These are phyloP conservation scores for Zelostemma sp. DNA, from an alignment of 1,140 invertebrate species.

Conservation along the genomic window DNA sequence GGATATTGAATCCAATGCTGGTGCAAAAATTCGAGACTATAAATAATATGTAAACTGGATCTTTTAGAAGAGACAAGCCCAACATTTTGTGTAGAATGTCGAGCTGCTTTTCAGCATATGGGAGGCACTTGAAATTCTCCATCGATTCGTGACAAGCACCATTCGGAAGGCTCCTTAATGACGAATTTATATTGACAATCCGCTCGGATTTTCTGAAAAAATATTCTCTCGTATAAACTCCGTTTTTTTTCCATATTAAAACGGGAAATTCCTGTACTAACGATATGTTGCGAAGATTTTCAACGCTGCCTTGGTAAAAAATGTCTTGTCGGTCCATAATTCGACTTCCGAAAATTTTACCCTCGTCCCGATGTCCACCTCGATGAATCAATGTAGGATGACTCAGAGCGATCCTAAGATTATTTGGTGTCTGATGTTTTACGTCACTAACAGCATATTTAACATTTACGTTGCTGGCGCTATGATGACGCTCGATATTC, in stretches of 20 bases:
- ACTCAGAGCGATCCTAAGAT: constrained; percentile 73
- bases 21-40: constrained; percentile 95
- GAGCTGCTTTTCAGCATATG: constrained; percentile 46
- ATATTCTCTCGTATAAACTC: constrained; percentile 8
- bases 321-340: constrained; percentile 89
- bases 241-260: too few relatives aligned
- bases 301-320: constrained; percentile 86
- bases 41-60: constrained; percentile 92
- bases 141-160: constrained; percentile 55
- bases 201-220: not conserved
- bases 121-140: constrained; percentile 68
- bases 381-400: constrained; percentile 73
- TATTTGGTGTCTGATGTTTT: constrained; percentile 4
- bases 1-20: constrained; percentile 96
- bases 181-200: constrained; percentile 13
- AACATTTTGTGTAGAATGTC: constrained; percentile 86
- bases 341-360: constrained; percentile 72
- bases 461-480: constrained; percentile 36
- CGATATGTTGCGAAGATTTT: constrained; percentile 72
- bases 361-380: constrained; percentile 43
- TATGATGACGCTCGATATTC: constrained; percentile 27
- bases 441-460: constrained; percentile 4
- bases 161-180: constrained; percentile 45
- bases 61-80: constrained; percentile 84
- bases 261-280: constrained; percentile 35